Evolutionary conservation across 2,797 vertebrate genomes (phyloP).

Genomic region (Coracias cyanogaster): DNA sequence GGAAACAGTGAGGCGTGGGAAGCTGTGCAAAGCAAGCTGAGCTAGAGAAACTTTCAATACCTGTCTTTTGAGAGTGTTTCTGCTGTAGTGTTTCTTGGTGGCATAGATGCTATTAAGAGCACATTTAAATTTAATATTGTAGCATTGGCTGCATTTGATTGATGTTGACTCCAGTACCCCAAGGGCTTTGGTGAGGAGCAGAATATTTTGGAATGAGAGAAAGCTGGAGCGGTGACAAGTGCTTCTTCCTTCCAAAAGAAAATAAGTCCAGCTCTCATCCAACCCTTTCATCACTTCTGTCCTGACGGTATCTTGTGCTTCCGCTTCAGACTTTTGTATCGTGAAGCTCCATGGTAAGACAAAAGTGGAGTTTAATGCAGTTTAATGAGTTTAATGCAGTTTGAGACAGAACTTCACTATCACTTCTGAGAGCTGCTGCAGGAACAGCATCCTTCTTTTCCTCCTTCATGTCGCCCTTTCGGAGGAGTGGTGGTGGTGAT

Average conservation of each 20-base stretch:
- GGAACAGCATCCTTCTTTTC: neutral
- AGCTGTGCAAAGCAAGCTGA: neutral
- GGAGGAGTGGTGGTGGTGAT: too few species aligned
- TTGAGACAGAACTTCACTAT: neutral
- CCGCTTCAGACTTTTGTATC: neutral
- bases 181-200: neutral
- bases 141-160: neutral
- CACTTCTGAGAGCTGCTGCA: neutral
- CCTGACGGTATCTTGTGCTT: neutral
- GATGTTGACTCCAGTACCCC: neutral
- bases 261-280: neutral
- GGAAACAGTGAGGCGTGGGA: neutral
- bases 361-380: too few species aligned
- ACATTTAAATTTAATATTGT: neutral
- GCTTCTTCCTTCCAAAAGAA: neutral
- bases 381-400: neutral
- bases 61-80: neutral
- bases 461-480: fast-evolving
- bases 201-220: constrained; percentile 1
- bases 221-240: neutral
- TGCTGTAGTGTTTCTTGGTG: neutral
- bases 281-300: neutral
- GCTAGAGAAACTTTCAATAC: neutral
- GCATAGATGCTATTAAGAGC: neutral
- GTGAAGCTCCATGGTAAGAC: neutral